phyloP scores from a whole-genome alignment of 2,888 invertebrate species.

The Eilema caniola region DNA sequence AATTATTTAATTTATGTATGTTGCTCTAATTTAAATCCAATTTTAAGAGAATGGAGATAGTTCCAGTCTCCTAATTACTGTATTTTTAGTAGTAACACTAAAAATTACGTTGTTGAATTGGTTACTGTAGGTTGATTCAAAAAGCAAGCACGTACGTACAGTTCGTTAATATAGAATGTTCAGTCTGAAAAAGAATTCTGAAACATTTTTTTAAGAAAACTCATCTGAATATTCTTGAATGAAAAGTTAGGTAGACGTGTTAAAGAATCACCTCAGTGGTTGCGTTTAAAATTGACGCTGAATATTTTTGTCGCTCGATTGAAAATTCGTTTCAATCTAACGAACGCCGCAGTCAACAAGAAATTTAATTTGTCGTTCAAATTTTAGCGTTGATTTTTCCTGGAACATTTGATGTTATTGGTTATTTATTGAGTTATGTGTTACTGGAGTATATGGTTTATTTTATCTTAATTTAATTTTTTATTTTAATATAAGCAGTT shows the following conservation, averaged over 20 bases:
- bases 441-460: slow-evolving; percentile 7
- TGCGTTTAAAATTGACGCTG: slow-evolving; percentile 61
- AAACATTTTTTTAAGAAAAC: slow-evolving; percentile 40
- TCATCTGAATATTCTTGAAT: slow-evolving; percentile 52
- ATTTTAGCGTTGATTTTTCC: slow-evolving; percentile 63
- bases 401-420: slow-evolving; percentile 39
- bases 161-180: slow-evolving; percentile 1
- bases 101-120: neutral
- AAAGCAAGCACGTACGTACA: neutral
- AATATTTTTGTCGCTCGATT: slow-evolving; percentile 71
- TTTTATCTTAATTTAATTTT: too few relatives aligned
- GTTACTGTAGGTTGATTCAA: neutral
- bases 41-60: neutral
- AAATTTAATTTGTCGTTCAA: slow-evolving; percentile 73
- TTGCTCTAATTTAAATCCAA: neutral
- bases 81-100: neutral
- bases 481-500: slow-evolving; percentile 3
- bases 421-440: slow-evolving; percentile 27
- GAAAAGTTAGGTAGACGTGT: slow-evolving; percentile 51
- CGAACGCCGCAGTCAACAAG: slow-evolving; percentile 73
- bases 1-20: neutral
- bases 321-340: slow-evolving; percentile 75
- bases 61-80: neutral
- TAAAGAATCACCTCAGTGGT: slow-evolving; percentile 54
- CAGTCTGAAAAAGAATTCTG: slow-evolving; percentile 26